Evolutionary conservation across 2,797 vertebrate genomes (phyloP).

Genomic region (Botia kubotai): DNA sequence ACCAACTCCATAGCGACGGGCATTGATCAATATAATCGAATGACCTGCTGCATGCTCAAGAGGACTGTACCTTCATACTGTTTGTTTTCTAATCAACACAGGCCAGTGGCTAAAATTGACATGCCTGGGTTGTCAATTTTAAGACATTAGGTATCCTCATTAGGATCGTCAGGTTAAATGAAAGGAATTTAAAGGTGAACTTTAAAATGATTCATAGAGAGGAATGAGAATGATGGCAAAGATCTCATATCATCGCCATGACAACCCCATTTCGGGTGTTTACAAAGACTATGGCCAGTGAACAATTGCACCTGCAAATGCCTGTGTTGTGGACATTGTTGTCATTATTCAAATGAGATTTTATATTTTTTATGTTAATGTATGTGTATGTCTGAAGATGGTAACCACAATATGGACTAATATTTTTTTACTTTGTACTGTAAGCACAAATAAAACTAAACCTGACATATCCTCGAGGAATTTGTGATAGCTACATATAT

Average conservation of each 20-base stretch:
- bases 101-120: constrained; percentile 17
- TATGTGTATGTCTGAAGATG: too few species aligned
- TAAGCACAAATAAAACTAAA: not conserved
- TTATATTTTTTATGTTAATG: not conserved
- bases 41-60: not conserved
- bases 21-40: constrained; percentile 51
- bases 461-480: not conserved
- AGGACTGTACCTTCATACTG: not conserved
- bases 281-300: constrained; percentile 8
- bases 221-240: not conserved
- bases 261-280: constrained; percentile 39
- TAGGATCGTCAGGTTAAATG: constrained; percentile 7
- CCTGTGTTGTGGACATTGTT: not conserved
- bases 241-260: constrained; percentile 42
- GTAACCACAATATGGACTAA: not conserved
- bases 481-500: too few species aligned
- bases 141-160: constrained; percentile 15
- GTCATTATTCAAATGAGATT: constrained; percentile 14
- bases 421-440: not conserved
- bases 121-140: constrained; percentile 42
- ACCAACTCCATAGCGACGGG: constrained; percentile 51
- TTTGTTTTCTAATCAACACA: constrained; percentile 8
- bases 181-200: constrained; percentile 1
- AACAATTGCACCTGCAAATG: not conserved
- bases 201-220: constrained; percentile 2